Percentiles rank a stretch among this genome's conserved stretches.
These are phyloP conservation scores for Pseudochaenichthys georgianus DNA, from an alignment of 2,797 vertebrate genomes.

Conservation along the genomic window DNA sequence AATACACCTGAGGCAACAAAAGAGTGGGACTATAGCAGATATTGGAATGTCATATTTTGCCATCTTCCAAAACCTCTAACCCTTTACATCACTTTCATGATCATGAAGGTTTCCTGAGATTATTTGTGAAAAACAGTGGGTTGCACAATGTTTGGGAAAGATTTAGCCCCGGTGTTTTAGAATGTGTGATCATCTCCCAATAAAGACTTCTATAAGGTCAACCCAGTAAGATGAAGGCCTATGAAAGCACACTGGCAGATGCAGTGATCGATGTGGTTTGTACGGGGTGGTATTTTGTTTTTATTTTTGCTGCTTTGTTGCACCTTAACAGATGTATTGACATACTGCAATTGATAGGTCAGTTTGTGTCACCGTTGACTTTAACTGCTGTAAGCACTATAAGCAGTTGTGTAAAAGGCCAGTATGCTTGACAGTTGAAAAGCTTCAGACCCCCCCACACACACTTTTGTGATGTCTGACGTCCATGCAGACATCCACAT, in stretches of 20 bases:
- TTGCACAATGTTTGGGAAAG: not conserved
- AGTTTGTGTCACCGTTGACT: too few relatives aligned
- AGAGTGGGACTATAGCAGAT: too few relatives aligned
- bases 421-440: too few relatives aligned
- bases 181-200: not conserved
- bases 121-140: not conserved
- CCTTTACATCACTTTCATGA: not conserved
- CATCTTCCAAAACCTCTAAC: too few relatives aligned
- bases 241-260: not conserved
- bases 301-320: not conserved
- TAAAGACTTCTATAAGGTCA: not conserved
- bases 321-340: not conserved
- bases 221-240: not conserved
- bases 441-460: too few relatives aligned
- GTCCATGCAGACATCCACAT: too few relatives aligned
- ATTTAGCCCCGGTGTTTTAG: not conserved
- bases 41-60: too few relatives aligned
- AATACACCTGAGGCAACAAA: not conserved
- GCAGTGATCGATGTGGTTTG: not conserved
- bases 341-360: not conserved
- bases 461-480: too few relatives aligned
- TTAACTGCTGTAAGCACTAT: too few relatives aligned
- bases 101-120: not conserved
- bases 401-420: too few relatives aligned
- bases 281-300: not conserved